A percentile compares a stretch with the other conserved stretches of the same genome.
These are phyloP conservation scores for Darevskia mixta DNA, from an alignment of 2,797 vertebrate species.

Conservation along the genomic window DNA sequence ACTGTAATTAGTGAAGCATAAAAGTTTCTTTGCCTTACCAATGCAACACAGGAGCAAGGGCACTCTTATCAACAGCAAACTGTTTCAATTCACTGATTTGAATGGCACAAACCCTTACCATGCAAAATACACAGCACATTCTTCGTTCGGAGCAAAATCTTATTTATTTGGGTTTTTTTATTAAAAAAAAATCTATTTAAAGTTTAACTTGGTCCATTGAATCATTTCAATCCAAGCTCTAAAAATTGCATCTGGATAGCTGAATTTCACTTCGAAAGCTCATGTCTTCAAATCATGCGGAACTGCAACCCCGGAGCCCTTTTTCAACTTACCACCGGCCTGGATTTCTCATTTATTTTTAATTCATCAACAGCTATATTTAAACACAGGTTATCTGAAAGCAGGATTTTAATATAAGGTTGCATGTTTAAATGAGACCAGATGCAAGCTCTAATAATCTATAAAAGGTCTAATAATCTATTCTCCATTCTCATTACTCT, in stretches of 20 bases:
- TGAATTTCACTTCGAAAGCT: constrained; percentile 60
- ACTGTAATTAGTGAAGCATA: constrained; percentile 52
- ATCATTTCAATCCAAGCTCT: constrained; percentile 53
- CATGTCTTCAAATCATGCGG: constrained; percentile 43
- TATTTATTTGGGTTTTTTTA: background rate
- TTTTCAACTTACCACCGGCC: constrained; percentile 36
- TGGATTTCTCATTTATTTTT: constrained; percentile 21
- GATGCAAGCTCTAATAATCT: constrained; percentile 64
- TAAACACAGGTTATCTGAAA: constrained; percentile 45
- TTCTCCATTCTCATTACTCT: constrained; percentile 84
- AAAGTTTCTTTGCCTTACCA: constrained; percentile 59
- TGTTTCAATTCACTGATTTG: constrained; percentile 63
- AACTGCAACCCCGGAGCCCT: constrained; percentile 44
- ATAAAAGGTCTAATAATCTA: constrained; percentile 81
- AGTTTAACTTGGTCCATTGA: constrained; percentile 68
- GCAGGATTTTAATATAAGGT: constrained; percentile 59
- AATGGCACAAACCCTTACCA: constrained; percentile 65
- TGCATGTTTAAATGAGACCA: constrained; percentile 66
- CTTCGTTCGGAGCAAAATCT: constrained; percentile 60
- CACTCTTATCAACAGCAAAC: constrained; percentile 53
- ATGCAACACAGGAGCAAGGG: constrained; percentile 47
- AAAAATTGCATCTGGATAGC: constrained; percentile 55
- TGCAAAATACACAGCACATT: constrained; percentile 58
- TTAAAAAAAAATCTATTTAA: constrained; percentile 50
- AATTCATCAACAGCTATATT: constrained; percentile 34